Evolutionary conservation across 92 coral and sea anemone species (phyloP), one percentile per base, ranked within the genome.

Genomic region (Micromussa lordhowensis): DNA sequence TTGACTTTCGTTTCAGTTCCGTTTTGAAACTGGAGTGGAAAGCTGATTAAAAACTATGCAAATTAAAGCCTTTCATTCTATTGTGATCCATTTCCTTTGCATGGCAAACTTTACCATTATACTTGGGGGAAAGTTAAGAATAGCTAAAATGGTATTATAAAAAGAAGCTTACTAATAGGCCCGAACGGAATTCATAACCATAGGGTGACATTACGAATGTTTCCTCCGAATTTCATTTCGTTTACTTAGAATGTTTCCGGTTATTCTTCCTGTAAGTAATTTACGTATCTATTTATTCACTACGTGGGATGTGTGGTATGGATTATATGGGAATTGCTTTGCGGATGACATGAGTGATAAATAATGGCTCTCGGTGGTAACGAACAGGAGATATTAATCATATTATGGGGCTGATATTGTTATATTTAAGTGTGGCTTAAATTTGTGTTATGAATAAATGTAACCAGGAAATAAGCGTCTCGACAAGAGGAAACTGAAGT

Each of bases 161-260:
- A 80, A 16, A 6, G 49, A 2, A 80, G 51, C 21, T 6, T n/a
- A 11, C 53, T 80, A 61, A 57, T 80, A 49, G 44, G 36, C 21
- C 30, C 5, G 14, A 31, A 31, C 29, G 29, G 19, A 61, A 80
- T 34, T 10, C 17, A 26, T 10, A 12, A 19, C 83, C 83, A 26
- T 59, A 8, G 24, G 49, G 48, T 35, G 4, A 19, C 22, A 24
- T 15, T 32, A 24, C 17, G 31, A 80, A 35, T 51, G 29, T 78
- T 51, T 78, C 38, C 61, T 78, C 7, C 13, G 36, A 36, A 59
- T 80, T 80, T 80, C 83, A 51, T 57, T 34, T 80, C 59, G 83
- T 80, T 80, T 80, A 49, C 70, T 80, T 34, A 57, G 71, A 58
- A 79, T 12, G 53, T 80, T 80, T 80, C 70, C 71, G 83, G 70